Evolutionary conservation across 2,888 invertebrate genomes (phyloP).

Genomic region (Bombylius major): DNA sequence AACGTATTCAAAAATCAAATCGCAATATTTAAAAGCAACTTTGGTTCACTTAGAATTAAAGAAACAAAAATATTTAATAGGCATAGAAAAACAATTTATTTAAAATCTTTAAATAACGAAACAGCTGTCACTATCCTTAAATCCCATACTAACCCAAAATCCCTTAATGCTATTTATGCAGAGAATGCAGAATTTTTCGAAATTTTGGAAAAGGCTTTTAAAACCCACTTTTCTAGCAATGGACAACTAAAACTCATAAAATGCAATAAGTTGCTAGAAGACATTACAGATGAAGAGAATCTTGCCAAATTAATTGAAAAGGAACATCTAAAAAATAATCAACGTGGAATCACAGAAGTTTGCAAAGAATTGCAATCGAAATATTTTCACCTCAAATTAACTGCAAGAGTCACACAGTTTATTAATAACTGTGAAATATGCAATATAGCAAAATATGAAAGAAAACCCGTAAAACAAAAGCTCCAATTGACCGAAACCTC

Average conservation of each 20-base stretch:
- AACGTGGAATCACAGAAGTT: slow-evolving; percentile 11
- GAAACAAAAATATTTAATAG: too few species aligned
- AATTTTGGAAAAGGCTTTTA: background rate
- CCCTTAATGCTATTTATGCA: slow-evolving; percentile 5
- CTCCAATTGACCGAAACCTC: slow-evolving; percentile 8
- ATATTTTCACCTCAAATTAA: slow-evolving; percentile 12
- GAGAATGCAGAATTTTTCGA: background rate
- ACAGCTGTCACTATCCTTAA: too few species aligned
- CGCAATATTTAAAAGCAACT: too few species aligned
- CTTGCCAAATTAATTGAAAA: slow-evolving; percentile 11
- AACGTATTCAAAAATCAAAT: too few species aligned
- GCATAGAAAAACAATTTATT: too few species aligned
- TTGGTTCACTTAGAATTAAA: too few species aligned
- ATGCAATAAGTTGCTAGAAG: too few species aligned
- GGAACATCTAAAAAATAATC: slow-evolving; percentile 16
- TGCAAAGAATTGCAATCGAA: background rate
- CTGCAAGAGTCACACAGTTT: slow-evolving; percentile 12
- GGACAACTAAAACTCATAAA: too few species aligned
- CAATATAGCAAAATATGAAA: slow-evolving; percentile 13
- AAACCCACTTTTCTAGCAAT: background rate
- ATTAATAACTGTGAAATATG: slow-evolving; percentile 14
- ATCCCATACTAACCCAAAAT: background rate
- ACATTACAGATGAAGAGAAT: slow-evolving; percentile 4
- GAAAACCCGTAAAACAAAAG: slow-evolving; percentile 13
- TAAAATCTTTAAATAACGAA: too few species aligned